These are phyloP conservation scores for Parotia lawesii DNA, from an alignment of 2,113 vertebrate species.

Conservation along the genomic window DNA sequence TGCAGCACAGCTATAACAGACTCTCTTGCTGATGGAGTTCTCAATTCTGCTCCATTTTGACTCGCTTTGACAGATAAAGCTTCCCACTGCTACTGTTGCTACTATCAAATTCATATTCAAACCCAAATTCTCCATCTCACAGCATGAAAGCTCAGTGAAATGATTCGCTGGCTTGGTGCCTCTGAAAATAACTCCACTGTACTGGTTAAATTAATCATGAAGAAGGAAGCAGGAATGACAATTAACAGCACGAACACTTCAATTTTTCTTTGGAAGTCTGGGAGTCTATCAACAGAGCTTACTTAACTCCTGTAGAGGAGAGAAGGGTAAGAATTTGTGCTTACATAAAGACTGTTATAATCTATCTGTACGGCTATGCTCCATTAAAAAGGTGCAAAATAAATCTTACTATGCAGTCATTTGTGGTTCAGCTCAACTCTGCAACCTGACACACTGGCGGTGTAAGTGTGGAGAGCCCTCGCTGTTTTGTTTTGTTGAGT, in stretches of 20 bases:
- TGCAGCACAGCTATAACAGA: neutral
- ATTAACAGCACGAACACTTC: neutral
- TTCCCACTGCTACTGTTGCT: conserved; percentile 4
- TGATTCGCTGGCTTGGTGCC: neutral
- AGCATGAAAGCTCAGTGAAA: conserved; percentile 4
- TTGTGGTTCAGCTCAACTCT: neutral
- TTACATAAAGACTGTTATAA: neutral
- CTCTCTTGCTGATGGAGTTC: neutral
- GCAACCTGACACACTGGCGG: neutral
- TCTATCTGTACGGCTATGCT: neutral
- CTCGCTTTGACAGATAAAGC: neutral
- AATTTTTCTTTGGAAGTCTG: neutral
- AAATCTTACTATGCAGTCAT: neutral
- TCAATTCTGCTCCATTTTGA: conserved; percentile 2
- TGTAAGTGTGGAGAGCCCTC: neutral
- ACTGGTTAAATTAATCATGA: neutral
- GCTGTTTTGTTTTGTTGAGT: neutral
- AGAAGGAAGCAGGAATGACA: neutral
- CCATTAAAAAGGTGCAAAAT: neutral
- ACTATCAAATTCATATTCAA: conserved; percentile 40
- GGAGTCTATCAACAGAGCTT: neutral
- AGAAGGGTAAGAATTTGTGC: neutral
- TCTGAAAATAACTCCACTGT: conserved; percentile 1
- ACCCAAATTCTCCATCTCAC: conserved; percentile 29
- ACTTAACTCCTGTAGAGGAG: neutral